phyloP scores from a whole-genome alignment of 2,113 vertebrate species.

The Zosterops lateralis region DNA sequence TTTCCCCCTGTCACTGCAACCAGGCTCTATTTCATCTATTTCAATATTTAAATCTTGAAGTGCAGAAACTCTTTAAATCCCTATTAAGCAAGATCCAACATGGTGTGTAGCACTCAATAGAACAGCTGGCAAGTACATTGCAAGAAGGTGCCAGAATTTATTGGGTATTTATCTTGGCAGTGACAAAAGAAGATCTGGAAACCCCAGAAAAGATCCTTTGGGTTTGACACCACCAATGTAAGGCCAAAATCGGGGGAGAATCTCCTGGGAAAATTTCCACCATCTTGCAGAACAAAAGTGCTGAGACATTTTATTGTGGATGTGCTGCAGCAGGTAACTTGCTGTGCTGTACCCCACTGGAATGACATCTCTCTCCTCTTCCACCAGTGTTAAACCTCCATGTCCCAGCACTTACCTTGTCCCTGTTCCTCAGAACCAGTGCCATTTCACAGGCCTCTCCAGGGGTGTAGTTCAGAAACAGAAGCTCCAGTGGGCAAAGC shows the following conservation, averaged over 20 bases:
- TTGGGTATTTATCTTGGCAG: not conserved
- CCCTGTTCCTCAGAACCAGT: conserved; percentile 81
- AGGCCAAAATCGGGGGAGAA: too few species aligned
- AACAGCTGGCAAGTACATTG: not conserved
- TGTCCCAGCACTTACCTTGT: conserved; percentile 70
- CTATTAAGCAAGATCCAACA: not conserved
- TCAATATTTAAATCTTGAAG: not conserved
- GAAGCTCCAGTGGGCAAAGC: conserved; percentile 83
- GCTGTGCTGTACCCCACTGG: too few species aligned
- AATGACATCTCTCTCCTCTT: not conserved
- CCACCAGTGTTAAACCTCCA: accelerated
- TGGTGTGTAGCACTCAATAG: not conserved
- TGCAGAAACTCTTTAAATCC: not conserved
- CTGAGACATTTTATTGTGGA: too few species aligned
- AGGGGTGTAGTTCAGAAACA: conserved; percentile 84
- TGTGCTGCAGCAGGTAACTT: too few species aligned
- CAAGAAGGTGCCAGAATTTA: not conserved
- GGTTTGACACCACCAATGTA: too few species aligned
- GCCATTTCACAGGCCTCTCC: conserved; percentile 77
- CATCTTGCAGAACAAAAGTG: too few species aligned
- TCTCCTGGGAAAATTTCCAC: too few species aligned
- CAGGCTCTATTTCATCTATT: not conserved
- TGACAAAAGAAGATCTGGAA: not conserved
- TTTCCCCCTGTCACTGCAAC: not conserved
- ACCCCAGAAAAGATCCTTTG: not conserved